A percentile compares a stretch with the other conserved stretches of the same genome.
phyloP scores from a whole-genome alignment of 1,140 invertebrate species.

The Drosophila repletoides region DNA sequence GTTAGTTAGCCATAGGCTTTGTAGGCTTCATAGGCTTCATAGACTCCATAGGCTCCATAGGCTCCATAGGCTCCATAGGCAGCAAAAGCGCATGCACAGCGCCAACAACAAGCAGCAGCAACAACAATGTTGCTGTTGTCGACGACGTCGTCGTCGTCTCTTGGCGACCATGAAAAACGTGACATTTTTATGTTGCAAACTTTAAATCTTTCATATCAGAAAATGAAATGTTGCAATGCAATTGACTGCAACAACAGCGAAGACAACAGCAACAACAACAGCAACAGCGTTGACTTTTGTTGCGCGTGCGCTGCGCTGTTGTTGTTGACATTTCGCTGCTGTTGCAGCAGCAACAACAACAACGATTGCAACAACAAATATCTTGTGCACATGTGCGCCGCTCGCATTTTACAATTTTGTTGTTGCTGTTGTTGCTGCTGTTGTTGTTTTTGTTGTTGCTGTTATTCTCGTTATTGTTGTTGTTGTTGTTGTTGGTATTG shows the following conservation, averaged over 20 bases:
- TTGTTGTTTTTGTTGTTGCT: not conserved
- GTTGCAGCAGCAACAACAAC: slow-evolving; percentile 9
- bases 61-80: too few relatives aligned
- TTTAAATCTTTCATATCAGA: slow-evolving; percentile 82
- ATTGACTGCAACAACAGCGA: slow-evolving; percentile 67
- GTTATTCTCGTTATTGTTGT: not conserved
- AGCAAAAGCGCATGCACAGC: slow-evolving; percentile 37
- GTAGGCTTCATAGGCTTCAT: too few relatives aligned
- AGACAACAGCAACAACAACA: slow-evolving; percentile 44
- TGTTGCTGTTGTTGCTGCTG: not conserved
- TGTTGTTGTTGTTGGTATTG: not conserved
- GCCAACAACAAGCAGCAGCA: slow-evolving; percentile 39
- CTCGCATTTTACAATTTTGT: slow-evolving; percentile 18
- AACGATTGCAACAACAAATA: slow-evolving; percentile 35
- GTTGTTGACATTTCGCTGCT: slow-evolving; percentile 49
- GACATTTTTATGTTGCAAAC: slow-evolving; percentile 82
- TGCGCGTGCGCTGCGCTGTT: slow-evolving; percentile 39
- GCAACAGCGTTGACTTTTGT: slow-evolving; percentile 52
- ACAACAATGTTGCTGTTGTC: slow-evolving; percentile 24
- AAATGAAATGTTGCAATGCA: slow-evolving; percentile 81
- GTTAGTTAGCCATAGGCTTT: slow-evolving; percentile 58
- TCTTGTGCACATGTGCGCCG: slow-evolving; percentile 43
- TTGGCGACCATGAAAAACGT: slow-evolving; percentile 82
- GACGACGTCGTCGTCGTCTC: slow-evolving; percentile 57
- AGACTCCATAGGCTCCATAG: slow-evolving; percentile 29